Base-by-base conservation (phyloP, 1,140 invertebrate genomes). In the Hesperophylax magnus region DNA sequence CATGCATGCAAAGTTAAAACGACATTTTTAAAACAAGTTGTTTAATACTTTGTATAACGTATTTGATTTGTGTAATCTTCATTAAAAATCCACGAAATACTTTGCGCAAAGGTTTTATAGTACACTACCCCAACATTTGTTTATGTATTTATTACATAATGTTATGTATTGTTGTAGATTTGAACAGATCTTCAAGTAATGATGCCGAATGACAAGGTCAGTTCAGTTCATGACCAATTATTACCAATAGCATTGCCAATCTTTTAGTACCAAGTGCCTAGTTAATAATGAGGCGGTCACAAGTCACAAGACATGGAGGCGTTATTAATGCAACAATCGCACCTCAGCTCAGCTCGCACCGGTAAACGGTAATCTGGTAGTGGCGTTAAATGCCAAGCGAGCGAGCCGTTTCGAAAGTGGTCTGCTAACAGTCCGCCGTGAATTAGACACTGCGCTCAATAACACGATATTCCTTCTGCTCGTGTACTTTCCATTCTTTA, bases 401-500 rank as follows among this genome's bases (percentile, higher is more conserved):
- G 34, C 17, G 34, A 67, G 27, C 34, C 27, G 63, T 67, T 67
- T 67, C 24, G 63, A 67, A 67, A 67, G 63, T 67, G 63, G 63
- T 67, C 63, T n/a, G 31, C 22, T 27, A 27, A 27, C 61, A 18
- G 24, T 18, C 60, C 20, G 18, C 34, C 63, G 63, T 67, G 63
- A 67, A 67, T 67, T 67, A 67, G 63, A 67, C 63, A 61, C 24
- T 61, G 60, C 60, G 24, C 60, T 61, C 60, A 24, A 61, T 61
- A 61, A 20, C 60, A 61, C 24, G 15, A 67, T 67, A 67, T 18
- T 67, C 63, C 63, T 67, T 67, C 63, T 31, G 63, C 56, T 58
- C 20, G 56, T 22, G 56, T 53, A 72, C 69, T 53, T 72, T 72
- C 69, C 69, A 20, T 72, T 72, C 69, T 24, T 72, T 53, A 72